phyloP scores from a whole-genome alignment of 1,140 invertebrate genomes.

The Dufourea novaeangliae region DNA sequence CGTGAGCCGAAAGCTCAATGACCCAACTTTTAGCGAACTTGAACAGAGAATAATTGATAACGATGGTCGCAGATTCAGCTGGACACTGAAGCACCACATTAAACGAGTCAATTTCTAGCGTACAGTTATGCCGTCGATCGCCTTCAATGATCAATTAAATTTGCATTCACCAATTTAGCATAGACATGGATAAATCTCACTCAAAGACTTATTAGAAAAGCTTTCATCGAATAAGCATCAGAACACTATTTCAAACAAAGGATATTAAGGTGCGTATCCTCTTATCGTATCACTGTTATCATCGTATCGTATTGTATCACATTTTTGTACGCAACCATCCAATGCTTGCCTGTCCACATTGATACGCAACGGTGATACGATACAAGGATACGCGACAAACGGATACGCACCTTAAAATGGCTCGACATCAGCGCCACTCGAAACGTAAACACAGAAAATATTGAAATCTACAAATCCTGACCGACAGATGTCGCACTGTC shows the following conservation, averaged over 20 bases:
- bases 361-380: too few relatives aligned
- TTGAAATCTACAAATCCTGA: neutral
- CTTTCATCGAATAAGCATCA: neutral
- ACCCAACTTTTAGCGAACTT: neutral
- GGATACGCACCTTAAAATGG: neutral
- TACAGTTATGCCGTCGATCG: neutral
- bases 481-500: neutral
- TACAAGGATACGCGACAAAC: too few relatives aligned
- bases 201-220: too few relatives aligned
- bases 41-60: neutral
- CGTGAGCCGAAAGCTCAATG: neutral
- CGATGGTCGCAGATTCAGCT: neutral
- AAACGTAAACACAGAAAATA: neutral
- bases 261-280: too few relatives aligned
- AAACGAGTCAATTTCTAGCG: too few relatives aligned
- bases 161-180: neutral
- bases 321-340: too few relatives aligned
- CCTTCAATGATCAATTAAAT: too few relatives aligned
- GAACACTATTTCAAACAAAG: too few relatives aligned
- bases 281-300: too few relatives aligned
- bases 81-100: neutral
- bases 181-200: too few relatives aligned
- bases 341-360: too few relatives aligned
- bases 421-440: neutral
- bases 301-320: too few relatives aligned